A percentile compares a stretch with the other conserved stretches of the same genome.
These are phyloP conservation scores for Netelia fuscicornis DNA, from an alignment of 2,888 invertebrate genomes.

Conservation along the genomic window DNA sequence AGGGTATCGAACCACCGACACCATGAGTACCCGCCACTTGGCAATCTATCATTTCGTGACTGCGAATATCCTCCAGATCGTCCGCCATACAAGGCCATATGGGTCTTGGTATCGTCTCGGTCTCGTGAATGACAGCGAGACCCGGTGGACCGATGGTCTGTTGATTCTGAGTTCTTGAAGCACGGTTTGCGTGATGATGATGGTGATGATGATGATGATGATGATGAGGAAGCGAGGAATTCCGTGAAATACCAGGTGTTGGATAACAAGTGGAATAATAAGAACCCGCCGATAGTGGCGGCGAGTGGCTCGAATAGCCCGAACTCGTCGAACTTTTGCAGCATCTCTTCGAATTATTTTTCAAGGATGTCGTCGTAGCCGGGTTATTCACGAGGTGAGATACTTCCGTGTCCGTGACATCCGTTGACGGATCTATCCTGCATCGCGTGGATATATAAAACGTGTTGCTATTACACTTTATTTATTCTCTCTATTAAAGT, in stretches of 20 bases:
- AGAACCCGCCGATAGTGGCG: constrained; percentile 77
- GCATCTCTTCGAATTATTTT: constrained; percentile 76
- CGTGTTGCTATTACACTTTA: not conserved
- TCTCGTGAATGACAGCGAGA: constrained; percentile 79
- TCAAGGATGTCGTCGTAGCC: constrained; percentile 60
- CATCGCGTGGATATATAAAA: constrained; percentile 18
- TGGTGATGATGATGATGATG: constrained; percentile 3
- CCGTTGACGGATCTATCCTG: constrained; percentile 77
- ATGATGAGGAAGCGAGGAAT: constrained; percentile 32
- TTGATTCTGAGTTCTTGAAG: constrained; percentile 13
- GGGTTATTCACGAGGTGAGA: constrained; percentile 74
- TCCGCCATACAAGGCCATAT: constrained; percentile 76
- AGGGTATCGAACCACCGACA: constrained; percentile 9
- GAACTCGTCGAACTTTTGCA: constrained; percentile 80
- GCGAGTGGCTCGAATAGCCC: constrained; percentile 80
- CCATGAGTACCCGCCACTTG: constrained; percentile 47
- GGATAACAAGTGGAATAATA: constrained; percentile 74
- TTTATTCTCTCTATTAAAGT: not conserved
- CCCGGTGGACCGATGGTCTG: constrained; percentile 63
- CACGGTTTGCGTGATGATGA: not conserved
- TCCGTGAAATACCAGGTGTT: constrained; percentile 53
- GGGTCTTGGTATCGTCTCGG: constrained; percentile 79
- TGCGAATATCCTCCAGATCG: constrained; percentile 59
- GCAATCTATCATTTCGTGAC: constrained; percentile 65
- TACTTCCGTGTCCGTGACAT: constrained; percentile 77